These are phyloP conservation scores for Whitmania pigra DNA, from an alignment of 1,140 invertebrate species.

Conservation along the genomic window DNA sequence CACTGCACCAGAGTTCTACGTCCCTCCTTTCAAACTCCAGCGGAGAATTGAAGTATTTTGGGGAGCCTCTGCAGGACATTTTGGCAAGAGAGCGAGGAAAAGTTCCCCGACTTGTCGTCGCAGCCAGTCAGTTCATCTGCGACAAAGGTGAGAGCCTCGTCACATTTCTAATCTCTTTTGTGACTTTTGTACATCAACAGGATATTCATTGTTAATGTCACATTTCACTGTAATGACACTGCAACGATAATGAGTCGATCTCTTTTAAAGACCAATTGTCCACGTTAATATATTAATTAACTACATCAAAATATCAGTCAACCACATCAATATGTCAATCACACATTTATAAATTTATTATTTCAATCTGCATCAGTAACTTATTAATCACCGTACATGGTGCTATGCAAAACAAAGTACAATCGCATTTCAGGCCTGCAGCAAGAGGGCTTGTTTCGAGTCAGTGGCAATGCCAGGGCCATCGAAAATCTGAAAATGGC, in stretches of 20 bases:
- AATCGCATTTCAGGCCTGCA: constrained; percentile 29
- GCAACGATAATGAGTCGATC: no score
- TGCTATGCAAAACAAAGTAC: no score
- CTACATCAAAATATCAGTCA: no score
- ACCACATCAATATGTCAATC: no score
- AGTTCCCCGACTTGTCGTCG: constrained; percentile 36
- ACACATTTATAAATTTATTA: no score
- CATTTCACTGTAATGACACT: neutral
- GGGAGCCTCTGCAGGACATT: constrained; percentile 37
- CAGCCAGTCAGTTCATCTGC: constrained; percentile 35
- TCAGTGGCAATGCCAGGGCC: constrained; percentile 39
- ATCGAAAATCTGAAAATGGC: constrained; percentile 39
- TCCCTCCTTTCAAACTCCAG: neutral
- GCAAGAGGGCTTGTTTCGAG: constrained; percentile 42
- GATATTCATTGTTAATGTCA: neutral
- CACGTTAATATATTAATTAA: no score
- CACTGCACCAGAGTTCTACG: no score
- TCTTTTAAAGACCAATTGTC: no score
- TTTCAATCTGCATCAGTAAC: neutral
- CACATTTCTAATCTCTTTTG: neutral
- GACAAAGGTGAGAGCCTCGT: constrained; percentile 36
- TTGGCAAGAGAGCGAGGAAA: constrained; percentile 26
- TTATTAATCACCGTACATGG: neutral
- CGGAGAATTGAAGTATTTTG: constrained; percentile 32
- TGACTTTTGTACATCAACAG: neutral